Percentiles rank a stretch among this genome's conserved stretches.
Evolutionary conservation across 1,140 invertebrate genomes (phyloP).

Genomic region (Drosophila grimshawi): DNA sequence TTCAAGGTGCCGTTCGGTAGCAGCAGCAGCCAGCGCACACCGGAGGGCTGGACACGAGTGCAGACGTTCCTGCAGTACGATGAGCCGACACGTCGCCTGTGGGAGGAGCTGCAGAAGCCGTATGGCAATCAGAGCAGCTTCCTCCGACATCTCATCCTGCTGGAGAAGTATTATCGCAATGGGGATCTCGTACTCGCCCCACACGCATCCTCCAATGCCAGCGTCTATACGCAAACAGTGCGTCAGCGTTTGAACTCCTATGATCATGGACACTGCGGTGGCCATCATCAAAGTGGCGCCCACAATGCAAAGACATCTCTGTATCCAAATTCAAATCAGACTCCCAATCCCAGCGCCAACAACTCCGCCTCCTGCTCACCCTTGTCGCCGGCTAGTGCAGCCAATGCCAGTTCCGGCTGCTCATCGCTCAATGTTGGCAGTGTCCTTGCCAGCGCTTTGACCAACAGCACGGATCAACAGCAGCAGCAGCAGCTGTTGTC

Average conservation of each 20-base stretch:
- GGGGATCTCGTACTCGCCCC: slow-evolving; percentile 90
- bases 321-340: not conserved
- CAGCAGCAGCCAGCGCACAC: slow-evolving; percentile 85
- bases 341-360: slow-evolving; percentile 3
- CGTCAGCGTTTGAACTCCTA: slow-evolving; percentile 91
- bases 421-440: not conserved
- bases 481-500: not conserved
- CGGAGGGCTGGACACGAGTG: slow-evolving; percentile 93
- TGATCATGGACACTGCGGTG: slow-evolving; percentile 85
- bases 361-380: slow-evolving; percentile 6
- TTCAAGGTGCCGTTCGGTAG: slow-evolving; percentile 85
- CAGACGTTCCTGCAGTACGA: slow-evolving; percentile 92
- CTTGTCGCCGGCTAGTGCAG: not conserved
- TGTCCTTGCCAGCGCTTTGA: slow-evolving; percentile 52
- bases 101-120: slow-evolving; percentile 92
- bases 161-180: slow-evolving; percentile 92
- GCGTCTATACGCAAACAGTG: slow-evolving; percentile 91
- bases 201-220: slow-evolving; percentile 89
- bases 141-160: slow-evolving; percentile 90
- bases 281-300: slow-evolving; percentile 11
- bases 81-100: slow-evolving; percentile 90
- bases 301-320: slow-evolving; percentile 4
- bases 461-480: slow-evolving; percentile 14
- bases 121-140: slow-evolving; percentile 94
- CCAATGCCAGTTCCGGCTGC: not conserved